Base-by-base conservation (phyloP, 2,797 vertebrate genomes). In the Columba guinea region DNA sequence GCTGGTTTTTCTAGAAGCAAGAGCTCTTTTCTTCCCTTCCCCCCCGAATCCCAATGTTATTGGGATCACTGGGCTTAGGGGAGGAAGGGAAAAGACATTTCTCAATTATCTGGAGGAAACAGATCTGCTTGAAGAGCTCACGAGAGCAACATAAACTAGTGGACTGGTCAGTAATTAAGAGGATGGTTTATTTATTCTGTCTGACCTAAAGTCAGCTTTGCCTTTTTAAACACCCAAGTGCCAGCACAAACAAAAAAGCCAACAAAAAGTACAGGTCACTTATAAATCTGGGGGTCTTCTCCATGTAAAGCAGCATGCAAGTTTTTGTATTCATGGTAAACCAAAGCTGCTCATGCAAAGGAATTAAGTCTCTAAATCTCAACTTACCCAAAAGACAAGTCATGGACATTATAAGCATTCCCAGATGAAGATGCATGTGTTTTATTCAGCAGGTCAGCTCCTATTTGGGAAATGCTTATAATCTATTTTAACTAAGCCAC, bases 91-190 rank as follows among this genome's bases (percentile, higher is more conserved):
- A 96, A 84, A 95, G 60, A 27, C 51, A 84, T 83, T 93, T 91
- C 69, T 82, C 79, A 93, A 93, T 93, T 96, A 97, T 96, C 96
- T 94, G 49, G 86, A 95, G 94, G 93, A 97, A 96, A 95, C 94
- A 97, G 91, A 88, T 73, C 48, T 73, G 84, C 63, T 92, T 92
- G 74, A 93, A 92, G 86, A 94, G 75, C 84, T 95, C 84, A 94
- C 84, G 87, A 92, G 95, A 94, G 86, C 94, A 90, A 84, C 3
- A 30, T 64, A 84, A 92, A 64, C 86, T 58, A 59, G 30, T 35
- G 63, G 83, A 87, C 27, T 0, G 19, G 39, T 73, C 70, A 84
- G 84, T 90, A 93, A 90, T 91, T 81, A 87, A 62, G 32, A 91
- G 77, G 56, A 82, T 69, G 34, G 85, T 90, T 95, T 97, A 93